Conservation (phyloP, 2,113 vertebrate genomes). For the Tragulus kanchil region DNA sequence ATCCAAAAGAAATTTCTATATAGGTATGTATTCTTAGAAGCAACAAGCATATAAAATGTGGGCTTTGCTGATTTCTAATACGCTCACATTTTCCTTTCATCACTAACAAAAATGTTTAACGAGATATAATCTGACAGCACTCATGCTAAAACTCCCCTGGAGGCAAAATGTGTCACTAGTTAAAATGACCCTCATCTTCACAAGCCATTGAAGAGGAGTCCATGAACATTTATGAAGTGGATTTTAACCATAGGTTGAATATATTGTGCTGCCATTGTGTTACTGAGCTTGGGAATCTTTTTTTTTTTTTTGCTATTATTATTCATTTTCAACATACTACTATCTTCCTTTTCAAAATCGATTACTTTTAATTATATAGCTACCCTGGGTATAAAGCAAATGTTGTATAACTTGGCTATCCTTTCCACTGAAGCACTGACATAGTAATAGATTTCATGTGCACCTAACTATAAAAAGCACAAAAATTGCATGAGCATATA, state of each 20-base stretch:
- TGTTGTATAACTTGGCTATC: conserved; percentile 18
- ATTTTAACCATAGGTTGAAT: conserved; percentile 10
- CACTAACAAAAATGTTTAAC: conserved; percentile 32
- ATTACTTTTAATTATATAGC: conserved; percentile 64
- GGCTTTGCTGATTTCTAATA: not conserved
- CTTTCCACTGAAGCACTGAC: conserved; percentile 30
- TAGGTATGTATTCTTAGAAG: conserved; percentile 19
- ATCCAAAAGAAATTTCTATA: not conserved
- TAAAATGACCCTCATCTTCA: conserved; percentile 45
- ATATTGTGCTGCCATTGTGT: not conserved
- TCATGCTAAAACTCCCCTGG: conserved; percentile 31
- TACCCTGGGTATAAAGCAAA: conserved; percentile 38
- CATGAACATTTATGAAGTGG: conserved; percentile 40
- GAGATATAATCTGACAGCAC: not conserved
- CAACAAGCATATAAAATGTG: conserved; percentile 14
- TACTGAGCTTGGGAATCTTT: not conserved
- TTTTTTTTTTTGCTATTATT: not conserved
- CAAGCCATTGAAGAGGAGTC: not conserved
- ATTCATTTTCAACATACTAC: conserved; percentile 55
- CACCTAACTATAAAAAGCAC: not conserved
- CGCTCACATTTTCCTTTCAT: not conserved
- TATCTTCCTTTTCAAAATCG: conserved; percentile 56
- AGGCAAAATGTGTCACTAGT: conserved; percentile 52
- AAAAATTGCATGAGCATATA: not conserved
- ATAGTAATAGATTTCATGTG: conserved; percentile 10